Base-by-base conservation (phyloP, 2,888 invertebrate genomes). In the Drosophila borealis region DNA sequence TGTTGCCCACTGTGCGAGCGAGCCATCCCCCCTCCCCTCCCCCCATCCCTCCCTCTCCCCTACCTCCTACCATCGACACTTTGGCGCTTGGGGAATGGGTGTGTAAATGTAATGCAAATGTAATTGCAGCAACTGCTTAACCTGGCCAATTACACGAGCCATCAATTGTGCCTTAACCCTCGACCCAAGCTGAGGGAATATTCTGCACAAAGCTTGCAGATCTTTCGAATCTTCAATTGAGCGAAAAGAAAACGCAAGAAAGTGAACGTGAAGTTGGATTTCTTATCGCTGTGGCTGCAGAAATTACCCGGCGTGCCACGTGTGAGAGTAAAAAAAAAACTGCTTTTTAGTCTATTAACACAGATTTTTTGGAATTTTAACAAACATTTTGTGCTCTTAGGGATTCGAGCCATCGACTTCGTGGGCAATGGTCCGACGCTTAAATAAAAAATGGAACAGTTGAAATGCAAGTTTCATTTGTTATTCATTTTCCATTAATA, bases 1-100 rank as follows among this genome's bases (percentile, higher is more conserved):
- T 88, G 86, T 81, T 70, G 86, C 70, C 82, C 85, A 87, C 84
- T 87, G 84, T 73, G 81, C 87, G 72, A 29, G 29, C 29, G 25
- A 25, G 71, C 78, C 42, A 13, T 45, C 36, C 45, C 19, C 34
- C 11, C 5, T 5, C 11, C 10, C 14, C 13, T 10, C 10, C n/a
- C 1, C 19, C 1, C n/a, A n/a, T n/a, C 37, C 1, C 3, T 14
- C 10, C 1, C 2, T 21, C 9, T 14, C 11, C 13, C 1, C 33
- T 11, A 13, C 19, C 19, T 13, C 4, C 19, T 13, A 10, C n/a
- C 9, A 3, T 10, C 34, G 2, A 17, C 17, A 17, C 14, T 8
- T 17, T 17, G 17, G 17, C 14, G 57, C 36, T 14, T 29, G 9
- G 60, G n/a, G 17, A 37, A 29, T 29, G 42, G 42, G 55, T 19